Evolutionary conservation across 2,888 invertebrate genomes (phyloP), one percentile per base, ranked within the genome.

Genomic region (Trichacis sp.): DNA sequence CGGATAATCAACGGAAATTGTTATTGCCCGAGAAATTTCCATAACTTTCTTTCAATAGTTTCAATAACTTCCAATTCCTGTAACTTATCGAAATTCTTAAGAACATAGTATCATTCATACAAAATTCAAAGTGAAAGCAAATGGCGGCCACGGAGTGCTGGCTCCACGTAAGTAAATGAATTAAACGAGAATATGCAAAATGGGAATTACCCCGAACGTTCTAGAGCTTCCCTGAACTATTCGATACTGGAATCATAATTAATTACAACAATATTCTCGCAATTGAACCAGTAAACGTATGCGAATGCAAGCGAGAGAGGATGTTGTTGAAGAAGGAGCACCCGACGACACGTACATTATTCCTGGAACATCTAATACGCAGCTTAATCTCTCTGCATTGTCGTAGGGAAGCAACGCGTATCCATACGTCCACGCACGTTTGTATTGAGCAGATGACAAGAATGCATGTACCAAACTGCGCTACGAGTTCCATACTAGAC

Each of bases 191-290:
- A 24, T 8, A 24, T 24, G 3, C 24, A 8, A 24, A 24, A 3
- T 24, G 24, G 24, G 8, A 24, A 24, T 24, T 24, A 8, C 3
- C 3, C 8, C 8, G 24, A 8, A 24, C 3, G 24, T 24, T 24
- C 24, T 3, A 5, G 3, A 24, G 42, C 62, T 58, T 63, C 53
- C 65, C 64, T 72, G 68, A 68, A n/a, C n/a, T 72, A 75, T 72
- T 78, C 76, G 72, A 77, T 77, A 77, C 70, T 64, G 68, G 67
- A 14, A 69, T 62, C 71, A 73, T 79, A 78, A 79, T 79, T 78
- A 78, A 80, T 76, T 74, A 68, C 63, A 67, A 75, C 75, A 80
- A 79, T 78, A 77, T 77, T 76, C 77, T 72, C 70, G 74, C 71
- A 64, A 57, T 45, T 38, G 67, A 33, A 51, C 52, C 51, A 71